Conservation (phyloP, 2,113 vertebrate species). For the Macheiramphus alcinus region DNA sequence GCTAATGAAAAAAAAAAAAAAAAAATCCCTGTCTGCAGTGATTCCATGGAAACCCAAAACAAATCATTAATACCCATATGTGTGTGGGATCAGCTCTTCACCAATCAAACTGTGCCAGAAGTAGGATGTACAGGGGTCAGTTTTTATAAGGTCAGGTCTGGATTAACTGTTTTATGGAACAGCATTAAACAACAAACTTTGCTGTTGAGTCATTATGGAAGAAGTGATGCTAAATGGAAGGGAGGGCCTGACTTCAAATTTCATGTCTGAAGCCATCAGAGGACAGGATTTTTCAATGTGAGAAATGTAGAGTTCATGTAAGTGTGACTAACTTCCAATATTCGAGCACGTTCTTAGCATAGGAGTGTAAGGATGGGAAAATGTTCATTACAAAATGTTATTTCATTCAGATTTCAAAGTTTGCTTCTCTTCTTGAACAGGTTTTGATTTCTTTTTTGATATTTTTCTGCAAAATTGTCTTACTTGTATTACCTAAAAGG, state of each 20-base stretch:
- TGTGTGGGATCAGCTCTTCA: not conserved
- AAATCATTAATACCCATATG: not conserved
- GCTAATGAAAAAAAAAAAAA: not conserved
- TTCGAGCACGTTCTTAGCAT: not conserved
- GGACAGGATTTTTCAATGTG: not conserved
- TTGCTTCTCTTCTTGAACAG: not conserved
- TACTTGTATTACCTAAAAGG: not conserved
- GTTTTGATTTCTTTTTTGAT: not conserved
- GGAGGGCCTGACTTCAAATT: not conserved
- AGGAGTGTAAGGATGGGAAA: not conserved
- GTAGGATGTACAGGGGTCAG: not conserved
- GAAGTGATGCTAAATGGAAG: not conserved
- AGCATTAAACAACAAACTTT: not conserved
- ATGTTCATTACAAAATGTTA: not conserved
- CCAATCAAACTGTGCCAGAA: not conserved
- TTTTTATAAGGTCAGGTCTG: conserved; percentile 6
- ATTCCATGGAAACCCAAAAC: not conserved
- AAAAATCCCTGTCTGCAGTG: not conserved
- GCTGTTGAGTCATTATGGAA: not conserved
- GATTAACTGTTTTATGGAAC: conserved; percentile 35
- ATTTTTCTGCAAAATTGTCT: not conserved
- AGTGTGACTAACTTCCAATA: not conserved
- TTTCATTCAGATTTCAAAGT: not conserved
- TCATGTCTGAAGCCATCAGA: not conserved
- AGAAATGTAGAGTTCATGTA: not conserved